phyloP scores from a whole-genome alignment of 53 echinoderm and acorn worm species.

The Luidia sarsii region DNA sequence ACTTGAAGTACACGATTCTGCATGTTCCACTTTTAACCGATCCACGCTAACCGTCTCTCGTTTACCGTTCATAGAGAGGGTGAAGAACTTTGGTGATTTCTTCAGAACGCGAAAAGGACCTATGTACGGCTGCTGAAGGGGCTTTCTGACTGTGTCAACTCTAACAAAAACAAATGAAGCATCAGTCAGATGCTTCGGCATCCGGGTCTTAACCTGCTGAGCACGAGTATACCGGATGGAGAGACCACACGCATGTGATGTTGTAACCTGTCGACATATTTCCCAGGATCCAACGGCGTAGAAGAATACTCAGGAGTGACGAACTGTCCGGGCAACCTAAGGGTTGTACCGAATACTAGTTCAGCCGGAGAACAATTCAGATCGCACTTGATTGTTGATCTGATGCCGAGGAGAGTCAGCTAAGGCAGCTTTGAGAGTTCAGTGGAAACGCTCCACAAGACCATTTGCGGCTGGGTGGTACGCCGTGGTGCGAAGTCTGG shows the following conservation, averaged over 20 bases:
- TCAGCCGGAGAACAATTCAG: constrained; percentile 41
- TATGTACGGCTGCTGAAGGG: constrained; percentile 45
- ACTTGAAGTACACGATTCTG: not conserved
- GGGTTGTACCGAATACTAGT: constrained; percentile 40
- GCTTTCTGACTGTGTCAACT: constrained; percentile 28
- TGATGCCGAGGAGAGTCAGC: constrained; percentile 42
- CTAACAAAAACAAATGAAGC: constrained; percentile 28
- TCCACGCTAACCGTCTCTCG: constrained; percentile 55
- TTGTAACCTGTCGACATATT: constrained; percentile 35
- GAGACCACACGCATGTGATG: constrained; percentile 43
- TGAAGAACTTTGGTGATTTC: constrained; percentile 46
- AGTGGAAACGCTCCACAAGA: constrained; percentile 59
- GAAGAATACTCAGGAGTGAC: not conserved
- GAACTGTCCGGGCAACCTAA: constrained; percentile 47
- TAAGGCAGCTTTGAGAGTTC: constrained; percentile 41
- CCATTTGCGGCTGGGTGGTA: constrained; percentile 39
- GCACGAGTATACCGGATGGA: constrained; percentile 7
- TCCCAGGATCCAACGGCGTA: not conserved
- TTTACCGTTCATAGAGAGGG: constrained; percentile 30
- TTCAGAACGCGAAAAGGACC: constrained; percentile 30
- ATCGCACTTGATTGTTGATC: constrained; percentile 21
- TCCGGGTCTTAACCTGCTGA: not conserved
- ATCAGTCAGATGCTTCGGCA: not conserved
- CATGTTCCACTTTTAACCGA: constrained; percentile 52
- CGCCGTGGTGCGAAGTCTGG: constrained; percentile 26